Evolutionary conservation across 1,140 invertebrate species (phyloP).

Genomic region (Bactericera cockerelli): DNA sequence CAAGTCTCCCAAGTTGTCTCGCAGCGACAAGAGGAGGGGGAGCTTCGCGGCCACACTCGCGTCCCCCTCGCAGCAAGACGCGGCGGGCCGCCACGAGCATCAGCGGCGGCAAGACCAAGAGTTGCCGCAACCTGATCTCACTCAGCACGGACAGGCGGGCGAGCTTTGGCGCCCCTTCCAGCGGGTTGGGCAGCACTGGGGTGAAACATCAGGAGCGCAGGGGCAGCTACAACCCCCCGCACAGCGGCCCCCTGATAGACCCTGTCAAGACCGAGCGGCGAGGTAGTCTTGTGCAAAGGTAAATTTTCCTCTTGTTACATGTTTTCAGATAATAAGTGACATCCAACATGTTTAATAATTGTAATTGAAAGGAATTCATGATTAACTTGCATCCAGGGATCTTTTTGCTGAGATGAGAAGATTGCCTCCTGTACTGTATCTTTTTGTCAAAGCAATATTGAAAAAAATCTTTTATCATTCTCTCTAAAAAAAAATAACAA

Average conservation of each 20-base stretch:
- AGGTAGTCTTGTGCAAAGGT: conserved; percentile 27
- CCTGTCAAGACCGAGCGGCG: conserved; percentile 19
- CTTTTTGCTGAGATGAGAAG: too few relatives aligned
- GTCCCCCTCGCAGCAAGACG: background rate
- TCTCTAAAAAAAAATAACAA: too few relatives aligned
- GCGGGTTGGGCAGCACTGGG: background rate
- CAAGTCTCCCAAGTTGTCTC: conserved; percentile 21
- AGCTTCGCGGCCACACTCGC: conserved; percentile 21
- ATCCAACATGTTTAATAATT: too few relatives aligned
- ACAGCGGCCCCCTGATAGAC: background rate
- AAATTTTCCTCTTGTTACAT: too few relatives aligned
- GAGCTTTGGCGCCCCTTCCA: conserved; percentile 2
- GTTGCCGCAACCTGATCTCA: background rate
- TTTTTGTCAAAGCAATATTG: too few relatives aligned
- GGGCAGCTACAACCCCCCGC: conserved; percentile 1
- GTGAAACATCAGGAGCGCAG: background rate
- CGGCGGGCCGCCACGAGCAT: background rate
- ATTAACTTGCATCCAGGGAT: too few relatives aligned
- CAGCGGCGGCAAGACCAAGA: background rate
- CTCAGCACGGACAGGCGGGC: background rate
- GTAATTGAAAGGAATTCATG: too few relatives aligned
- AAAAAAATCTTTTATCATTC: too few relatives aligned
- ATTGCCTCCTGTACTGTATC: too few relatives aligned
- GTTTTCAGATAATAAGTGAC: too few relatives aligned
- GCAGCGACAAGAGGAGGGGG: conserved; percentile 20